A percentile compares a stretch with the other conserved stretches of the same genome.
phyloP scores from a whole-genome alignment of 2,888 invertebrate genomes.

The Oxyscelio sp. region DNA sequence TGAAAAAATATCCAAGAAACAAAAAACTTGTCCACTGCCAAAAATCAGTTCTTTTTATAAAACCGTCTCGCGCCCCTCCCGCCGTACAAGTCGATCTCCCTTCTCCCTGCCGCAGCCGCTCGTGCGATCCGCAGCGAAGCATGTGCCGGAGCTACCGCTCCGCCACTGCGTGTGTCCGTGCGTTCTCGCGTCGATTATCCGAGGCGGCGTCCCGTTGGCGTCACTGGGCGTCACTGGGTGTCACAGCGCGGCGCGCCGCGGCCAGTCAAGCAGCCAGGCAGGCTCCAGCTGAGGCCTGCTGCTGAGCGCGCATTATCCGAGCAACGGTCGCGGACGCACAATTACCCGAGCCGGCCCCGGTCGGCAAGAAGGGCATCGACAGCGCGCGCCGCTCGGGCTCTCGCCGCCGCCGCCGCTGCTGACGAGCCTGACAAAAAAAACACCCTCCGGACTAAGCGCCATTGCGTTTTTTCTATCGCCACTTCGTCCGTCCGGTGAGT shows the following conservation, averaged over 20 bases:
- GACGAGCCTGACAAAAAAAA: conserved; percentile 3
- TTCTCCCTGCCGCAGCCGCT: background rate
- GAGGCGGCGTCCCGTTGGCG: conserved; percentile 2
- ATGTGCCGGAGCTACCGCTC: conserved; percentile 3
- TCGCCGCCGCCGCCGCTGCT: background rate
- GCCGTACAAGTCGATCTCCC: too few species aligned
- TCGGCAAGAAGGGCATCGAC: conserved; percentile 24
- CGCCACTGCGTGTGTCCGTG: conserved; percentile 20
- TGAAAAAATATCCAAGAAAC: too few species aligned
- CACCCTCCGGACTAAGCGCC: conserved; percentile 7
- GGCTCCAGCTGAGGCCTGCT: conserved; percentile 16
- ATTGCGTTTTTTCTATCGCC: conserved; percentile 17
- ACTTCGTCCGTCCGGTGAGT: conserved; percentile 34
- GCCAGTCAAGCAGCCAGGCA: conserved; percentile 16
- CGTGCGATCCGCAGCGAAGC: background rate
- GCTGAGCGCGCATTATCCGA: conserved; percentile 1
- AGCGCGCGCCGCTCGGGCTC: background rate
- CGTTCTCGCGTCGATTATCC: background rate
- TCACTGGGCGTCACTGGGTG: conserved; percentile 39
- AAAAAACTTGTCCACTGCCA: too few species aligned
- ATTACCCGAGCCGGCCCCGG: conserved; percentile 31
- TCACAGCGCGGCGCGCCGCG: conserved; percentile 26
- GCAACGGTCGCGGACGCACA: conserved; percentile 21
- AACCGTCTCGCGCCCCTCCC: too few species aligned
- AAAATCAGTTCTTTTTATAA: too few species aligned